A percentile compares a stretch with the other conserved stretches of the same genome.
Evolutionary conservation across 1,140 invertebrate genomes (phyloP).

Genomic region (Calosoma granatense): DNA sequence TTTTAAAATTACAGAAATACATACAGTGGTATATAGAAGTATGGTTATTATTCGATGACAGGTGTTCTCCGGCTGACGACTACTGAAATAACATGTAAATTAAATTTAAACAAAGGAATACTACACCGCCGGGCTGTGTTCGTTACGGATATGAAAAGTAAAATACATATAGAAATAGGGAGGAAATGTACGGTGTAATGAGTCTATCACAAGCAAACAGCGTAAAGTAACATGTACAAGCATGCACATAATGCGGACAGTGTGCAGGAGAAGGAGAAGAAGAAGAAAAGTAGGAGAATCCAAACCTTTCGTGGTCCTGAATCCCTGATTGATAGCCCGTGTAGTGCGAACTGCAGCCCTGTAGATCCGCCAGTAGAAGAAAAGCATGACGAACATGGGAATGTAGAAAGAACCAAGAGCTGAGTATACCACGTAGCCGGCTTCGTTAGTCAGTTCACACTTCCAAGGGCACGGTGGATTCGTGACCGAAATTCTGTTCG

Average conservation of each 20-base stretch:
- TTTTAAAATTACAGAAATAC: too few species aligned
- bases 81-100: too few species aligned
- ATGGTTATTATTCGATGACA: too few species aligned
- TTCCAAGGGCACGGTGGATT: slow-evolving; percentile 63
- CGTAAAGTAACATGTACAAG: too few species aligned
- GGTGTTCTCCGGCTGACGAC: too few species aligned
- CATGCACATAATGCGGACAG: background rate
- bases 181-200: too few species aligned
- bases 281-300: slow-evolving; percentile 2
- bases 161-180: too few species aligned
- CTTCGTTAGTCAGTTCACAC: slow-evolving; percentile 84
- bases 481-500: background rate
- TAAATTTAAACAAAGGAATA: too few species aligned
- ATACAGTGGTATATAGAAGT: too few species aligned
- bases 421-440: slow-evolving; percentile 75
- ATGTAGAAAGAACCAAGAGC: slow-evolving; percentile 93
- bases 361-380: slow-evolving; percentile 95
- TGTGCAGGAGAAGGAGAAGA: background rate
- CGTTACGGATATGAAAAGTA: too few species aligned
- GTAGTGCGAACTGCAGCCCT: slow-evolving; percentile 82
- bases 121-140: too few species aligned
- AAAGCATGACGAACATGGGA: slow-evolving; percentile 91
- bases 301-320: slow-evolving; percentile 78
- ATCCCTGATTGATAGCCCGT: slow-evolving; percentile 82
- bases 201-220: too few species aligned